A percentile compares a stretch with the other conserved stretches of the same genome.
Evolutionary conservation across 2,113 vertebrate genomes (phyloP).

Genomic region (Hystrix cristata): DNA sequence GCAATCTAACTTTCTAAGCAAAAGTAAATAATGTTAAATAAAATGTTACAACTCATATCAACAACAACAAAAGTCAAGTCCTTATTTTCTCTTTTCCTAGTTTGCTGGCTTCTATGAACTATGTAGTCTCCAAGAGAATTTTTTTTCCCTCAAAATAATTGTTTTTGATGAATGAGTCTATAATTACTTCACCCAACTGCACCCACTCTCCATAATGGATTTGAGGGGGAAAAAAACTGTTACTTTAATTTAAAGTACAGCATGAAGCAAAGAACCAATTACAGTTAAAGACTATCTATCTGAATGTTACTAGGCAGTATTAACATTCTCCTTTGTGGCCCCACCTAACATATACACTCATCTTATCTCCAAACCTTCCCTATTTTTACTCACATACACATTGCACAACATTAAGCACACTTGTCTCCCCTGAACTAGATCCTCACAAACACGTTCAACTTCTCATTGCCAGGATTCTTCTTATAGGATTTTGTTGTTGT

Average conservation of each 20-base stretch:
- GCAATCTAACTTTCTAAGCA: constrained; percentile 20
- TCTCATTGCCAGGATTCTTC: neutral
- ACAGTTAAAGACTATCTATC: neutral
- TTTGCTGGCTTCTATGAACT: constrained; percentile 21
- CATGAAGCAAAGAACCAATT: neutral
- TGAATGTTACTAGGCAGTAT: neutral
- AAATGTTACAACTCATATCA: neutral
- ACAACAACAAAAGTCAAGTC: neutral
- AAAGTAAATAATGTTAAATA: constrained; percentile 46
- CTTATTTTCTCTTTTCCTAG: neutral
- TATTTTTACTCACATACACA: neutral
- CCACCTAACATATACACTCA: neutral
- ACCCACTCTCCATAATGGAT: neutral
- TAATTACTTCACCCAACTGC: neutral
- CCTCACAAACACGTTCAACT: neutral
- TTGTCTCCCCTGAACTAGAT: constrained; percentile 1
- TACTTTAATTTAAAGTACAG: constrained; percentile 35
- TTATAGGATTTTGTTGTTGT: neutral
- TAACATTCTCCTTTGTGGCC: neutral
- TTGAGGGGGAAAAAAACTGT: neutral
- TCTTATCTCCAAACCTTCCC: neutral
- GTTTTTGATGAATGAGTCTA: constrained; percentile 1
- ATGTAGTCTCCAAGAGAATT: neutral
- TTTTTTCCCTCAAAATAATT: constrained; percentile 3
- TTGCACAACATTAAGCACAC: neutral